Evolutionary conservation across 1,140 invertebrate genomes (phyloP).

Genomic region (Drosophila pseudoobscura): DNA sequence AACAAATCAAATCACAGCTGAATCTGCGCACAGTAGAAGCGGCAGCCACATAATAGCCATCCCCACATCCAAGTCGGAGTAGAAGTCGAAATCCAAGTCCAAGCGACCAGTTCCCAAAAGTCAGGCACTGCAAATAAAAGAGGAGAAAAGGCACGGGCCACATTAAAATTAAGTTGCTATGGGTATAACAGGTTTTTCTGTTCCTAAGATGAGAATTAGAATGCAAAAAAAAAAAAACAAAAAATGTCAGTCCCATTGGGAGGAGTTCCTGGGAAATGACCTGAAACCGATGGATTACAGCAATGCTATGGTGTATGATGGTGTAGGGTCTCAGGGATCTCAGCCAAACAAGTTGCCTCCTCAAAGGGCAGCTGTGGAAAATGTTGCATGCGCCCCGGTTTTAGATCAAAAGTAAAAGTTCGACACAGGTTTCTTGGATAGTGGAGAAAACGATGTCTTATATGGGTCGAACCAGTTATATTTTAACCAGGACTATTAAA

Average conservation of each 20-base stretch:
- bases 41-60: conserved; percentile 52
- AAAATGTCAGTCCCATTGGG: conserved; percentile 38
- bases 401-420: no score
- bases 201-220: conserved; percentile 34
- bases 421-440: no score
- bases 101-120: conserved; percentile 53
- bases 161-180: conserved; percentile 65
- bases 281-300: neutral
- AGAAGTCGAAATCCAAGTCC: conserved; percentile 21
- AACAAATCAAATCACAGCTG: conserved; percentile 49
- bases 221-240: conserved; percentile 29
- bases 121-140: conserved; percentile 56
- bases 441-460: no score
- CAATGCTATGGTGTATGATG: no score
- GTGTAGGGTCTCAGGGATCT: no score
- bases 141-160: conserved; percentile 48
- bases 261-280: conserved; percentile 12
- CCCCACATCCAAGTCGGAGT: conserved; percentile 29
- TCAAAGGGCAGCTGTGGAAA: no score
- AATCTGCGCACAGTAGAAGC: conserved; percentile 46
- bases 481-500: no score
- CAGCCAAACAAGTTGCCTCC: no score
- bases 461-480: no score
- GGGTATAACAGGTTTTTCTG: conserved; percentile 31
- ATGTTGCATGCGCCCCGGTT: no score